These are phyloP conservation scores for Phaedon cochleariae DNA, from an alignment of 2,888 invertebrate genomes.

Conservation along the genomic window DNA sequence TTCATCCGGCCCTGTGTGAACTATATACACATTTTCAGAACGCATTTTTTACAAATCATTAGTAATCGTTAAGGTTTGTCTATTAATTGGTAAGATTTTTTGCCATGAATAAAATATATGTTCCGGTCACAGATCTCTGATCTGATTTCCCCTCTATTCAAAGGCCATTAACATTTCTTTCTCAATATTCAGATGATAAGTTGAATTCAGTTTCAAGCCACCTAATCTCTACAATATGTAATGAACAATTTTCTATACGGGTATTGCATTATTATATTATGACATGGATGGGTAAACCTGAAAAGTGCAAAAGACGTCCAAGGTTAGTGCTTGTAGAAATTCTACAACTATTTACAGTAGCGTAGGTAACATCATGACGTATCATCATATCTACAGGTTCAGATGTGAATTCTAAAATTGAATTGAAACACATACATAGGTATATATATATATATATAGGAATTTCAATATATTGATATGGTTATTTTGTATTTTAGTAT, in stretches of 20 bases:
- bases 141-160: neutral
- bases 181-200: conserved; percentile 5
- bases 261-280: conserved; percentile 11
- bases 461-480: no score
- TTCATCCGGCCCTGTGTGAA: no score
- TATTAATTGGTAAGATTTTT: no score
- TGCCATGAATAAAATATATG: no score
- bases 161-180: neutral
- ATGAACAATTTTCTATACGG: conserved; percentile 9
- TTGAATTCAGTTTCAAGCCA: conserved; percentile 8
- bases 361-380: neutral
- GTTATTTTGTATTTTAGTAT: no score
- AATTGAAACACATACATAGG: no score
- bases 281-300: conserved; percentile 11
- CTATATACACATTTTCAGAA: no score
- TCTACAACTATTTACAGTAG: neutral
- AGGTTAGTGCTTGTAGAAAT: conserved; percentile 1
- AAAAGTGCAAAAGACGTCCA: conserved; percentile 15
- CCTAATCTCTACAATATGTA: neutral
- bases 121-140: neutral
- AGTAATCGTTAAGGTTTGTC: no score
- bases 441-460: no score
- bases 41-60: no score
- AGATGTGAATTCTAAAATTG: no score
- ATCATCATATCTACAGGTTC: no score